Evolutionary conservation across 2,113 vertebrate species (phyloP).

Genomic region (Pituophis catenifer): DNA sequence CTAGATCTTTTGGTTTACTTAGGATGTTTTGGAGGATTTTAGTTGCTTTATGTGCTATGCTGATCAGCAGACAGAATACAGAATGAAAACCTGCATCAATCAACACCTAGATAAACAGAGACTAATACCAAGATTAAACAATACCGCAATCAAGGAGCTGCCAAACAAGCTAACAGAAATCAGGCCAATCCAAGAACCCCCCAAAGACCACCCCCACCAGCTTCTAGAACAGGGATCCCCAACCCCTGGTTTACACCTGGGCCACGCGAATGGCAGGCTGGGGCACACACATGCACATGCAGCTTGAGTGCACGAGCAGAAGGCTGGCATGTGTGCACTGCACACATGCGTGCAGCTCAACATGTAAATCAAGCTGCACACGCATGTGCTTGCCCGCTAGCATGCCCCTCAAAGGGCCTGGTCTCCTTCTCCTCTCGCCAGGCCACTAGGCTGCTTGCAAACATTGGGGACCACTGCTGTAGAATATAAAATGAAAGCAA

Average conservation of each 20-base stretch:
- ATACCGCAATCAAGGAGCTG: background rate
- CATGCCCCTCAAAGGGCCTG: no score
- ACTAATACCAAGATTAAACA: background rate
- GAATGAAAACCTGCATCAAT: background rate
- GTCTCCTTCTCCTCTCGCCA: no score
- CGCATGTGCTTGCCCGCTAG: fast-evolving
- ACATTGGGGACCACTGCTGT: background rate
- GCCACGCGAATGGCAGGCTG: no score
- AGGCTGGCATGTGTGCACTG: no score
- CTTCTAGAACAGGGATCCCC: no score
- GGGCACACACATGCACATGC: no score
- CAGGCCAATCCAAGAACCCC: background rate
- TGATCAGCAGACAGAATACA: background rate
- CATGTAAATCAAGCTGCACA: no score
- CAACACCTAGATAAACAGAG: background rate
- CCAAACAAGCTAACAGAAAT: background rate
- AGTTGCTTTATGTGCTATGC: background rate
- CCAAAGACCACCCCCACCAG: no score
- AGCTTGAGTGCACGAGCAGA: no score
- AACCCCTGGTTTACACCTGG: no score
- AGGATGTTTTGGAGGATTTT: background rate
- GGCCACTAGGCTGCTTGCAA: no score
- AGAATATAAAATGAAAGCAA: background rate
- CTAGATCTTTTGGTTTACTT: background rate
- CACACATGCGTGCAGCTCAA: no score